Percentiles rank a stretch among this genome's conserved stretches.
Conservation (phyloP, 2,113 vertebrate species). For the Eudyptes chrysolophus region DNA sequence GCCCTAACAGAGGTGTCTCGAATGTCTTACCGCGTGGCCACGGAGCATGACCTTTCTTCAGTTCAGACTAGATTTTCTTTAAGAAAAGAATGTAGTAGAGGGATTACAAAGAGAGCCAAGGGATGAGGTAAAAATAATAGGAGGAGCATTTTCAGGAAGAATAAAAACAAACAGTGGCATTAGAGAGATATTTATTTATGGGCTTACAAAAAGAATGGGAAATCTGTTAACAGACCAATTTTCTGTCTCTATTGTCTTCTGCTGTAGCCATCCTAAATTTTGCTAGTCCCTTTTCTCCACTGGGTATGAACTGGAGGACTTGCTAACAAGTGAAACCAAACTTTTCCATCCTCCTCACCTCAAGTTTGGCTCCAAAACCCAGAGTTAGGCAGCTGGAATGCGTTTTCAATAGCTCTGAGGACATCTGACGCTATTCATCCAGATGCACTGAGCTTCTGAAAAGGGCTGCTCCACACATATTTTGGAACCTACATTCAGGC, state of each 20-base stretch:
- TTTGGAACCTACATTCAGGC: not conserved
- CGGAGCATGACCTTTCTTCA: not conserved
- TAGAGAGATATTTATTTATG: not conserved
- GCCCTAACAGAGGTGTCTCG: not conserved
- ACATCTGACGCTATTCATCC: not conserved
- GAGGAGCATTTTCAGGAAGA: not conserved
- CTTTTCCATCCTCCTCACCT: not conserved
- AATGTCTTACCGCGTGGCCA: not conserved
- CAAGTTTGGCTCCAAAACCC: not conserved
- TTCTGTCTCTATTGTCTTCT: conserved; percentile 1
- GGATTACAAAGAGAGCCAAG: not conserved
- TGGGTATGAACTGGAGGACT: not conserved
- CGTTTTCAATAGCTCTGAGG: not conserved
- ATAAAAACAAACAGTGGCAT: not conserved
- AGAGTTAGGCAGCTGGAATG: not conserved
- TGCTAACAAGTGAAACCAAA: conserved; percentile 30
- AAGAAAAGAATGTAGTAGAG: not conserved
- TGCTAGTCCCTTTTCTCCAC: not conserved
- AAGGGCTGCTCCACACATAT: not conserved
- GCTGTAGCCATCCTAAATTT: not conserved
- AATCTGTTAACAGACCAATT: conserved; percentile 13
- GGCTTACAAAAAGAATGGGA: not conserved
- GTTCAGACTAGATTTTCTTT: not conserved
- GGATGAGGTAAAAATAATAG: not conserved
- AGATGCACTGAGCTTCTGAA: not conserved